Evolutionary conservation across 2,113 vertebrate genomes (phyloP).

Genomic region (Hirundichthys speculiger): DNA sequence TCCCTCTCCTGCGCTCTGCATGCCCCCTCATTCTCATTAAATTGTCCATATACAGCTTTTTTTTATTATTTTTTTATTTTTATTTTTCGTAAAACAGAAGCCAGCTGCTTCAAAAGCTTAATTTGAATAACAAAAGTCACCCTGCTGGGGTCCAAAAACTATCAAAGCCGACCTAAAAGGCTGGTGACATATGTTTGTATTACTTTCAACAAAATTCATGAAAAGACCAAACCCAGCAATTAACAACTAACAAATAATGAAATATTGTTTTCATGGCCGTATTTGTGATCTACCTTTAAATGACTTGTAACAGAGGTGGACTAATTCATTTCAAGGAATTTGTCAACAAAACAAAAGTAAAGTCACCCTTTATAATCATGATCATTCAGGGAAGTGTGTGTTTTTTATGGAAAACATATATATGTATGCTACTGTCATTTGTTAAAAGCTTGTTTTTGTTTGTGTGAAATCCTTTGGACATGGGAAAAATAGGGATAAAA

Average conservation of each 20-base stretch:
- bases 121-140: not conserved
- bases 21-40: not conserved
- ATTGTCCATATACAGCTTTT: not conserved
- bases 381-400: too few species aligned
- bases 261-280: too few species aligned
- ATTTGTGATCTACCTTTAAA: too few species aligned
- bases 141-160: not conserved
- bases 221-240: not conserved
- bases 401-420: too few species aligned
- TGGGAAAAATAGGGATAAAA: not conserved
- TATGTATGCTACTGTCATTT: not conserved
- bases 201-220: not conserved
- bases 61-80: too few species aligned
- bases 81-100: not conserved
- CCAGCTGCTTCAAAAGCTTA: not conserved
- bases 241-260: too few species aligned
- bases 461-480: conserved; percentile 6
- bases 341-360: too few species aligned
- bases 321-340: too few species aligned
- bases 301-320: too few species aligned
- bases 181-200: not conserved
- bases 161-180: not conserved
- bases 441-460: not conserved
- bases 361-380: too few species aligned
- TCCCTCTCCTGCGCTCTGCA: not conserved